A percentile compares a stretch with the other conserved stretches of the same genome.
These are phyloP conservation scores for Palythoa grandiflora DNA, from an alignment of 92 coral and sea anemone species.

Conservation along the genomic window DNA sequence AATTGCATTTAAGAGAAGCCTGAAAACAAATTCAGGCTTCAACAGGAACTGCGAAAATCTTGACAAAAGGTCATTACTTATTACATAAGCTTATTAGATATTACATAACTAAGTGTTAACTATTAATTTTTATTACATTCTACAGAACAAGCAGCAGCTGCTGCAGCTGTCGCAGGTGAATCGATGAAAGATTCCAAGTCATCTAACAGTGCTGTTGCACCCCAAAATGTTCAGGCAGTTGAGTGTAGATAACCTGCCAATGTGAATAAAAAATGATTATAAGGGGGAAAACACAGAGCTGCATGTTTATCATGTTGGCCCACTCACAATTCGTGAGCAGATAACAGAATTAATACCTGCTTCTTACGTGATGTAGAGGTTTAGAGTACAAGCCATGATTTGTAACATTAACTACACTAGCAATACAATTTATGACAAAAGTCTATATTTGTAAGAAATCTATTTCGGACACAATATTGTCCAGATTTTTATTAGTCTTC, in stretches of 20 bases:
- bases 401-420: conserved; percentile 24
- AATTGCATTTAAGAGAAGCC: too few species aligned
- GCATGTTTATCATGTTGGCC: neutral
- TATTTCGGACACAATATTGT: conserved; percentile 33
- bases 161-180: conserved; percentile 60
- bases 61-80: neutral
- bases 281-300: conserved; percentile 1
- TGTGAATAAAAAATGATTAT: neutral
- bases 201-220: conserved; percentile 64
- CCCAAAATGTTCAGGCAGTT: conserved; percentile 74
- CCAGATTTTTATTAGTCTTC: conserved; percentile 45
- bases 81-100: neutral
- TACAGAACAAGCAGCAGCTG: conserved; percentile 65
- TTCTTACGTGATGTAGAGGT: conserved; percentile 40
- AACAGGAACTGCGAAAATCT: too few species aligned
- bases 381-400: conserved; percentile 11
- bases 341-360: conserved; percentile 3
- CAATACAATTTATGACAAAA: conserved; percentile 1
- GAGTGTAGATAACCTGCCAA: conserved; percentile 90
- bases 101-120: neutral
- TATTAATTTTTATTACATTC: neutral
- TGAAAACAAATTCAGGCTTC: too few species aligned
- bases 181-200: conserved; percentile 61
- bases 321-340: neutral
- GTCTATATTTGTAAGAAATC: conserved; percentile 51